Conservation (phyloP, 2,888 invertebrate species). For the Malthinus seriepunctatus region DNA sequence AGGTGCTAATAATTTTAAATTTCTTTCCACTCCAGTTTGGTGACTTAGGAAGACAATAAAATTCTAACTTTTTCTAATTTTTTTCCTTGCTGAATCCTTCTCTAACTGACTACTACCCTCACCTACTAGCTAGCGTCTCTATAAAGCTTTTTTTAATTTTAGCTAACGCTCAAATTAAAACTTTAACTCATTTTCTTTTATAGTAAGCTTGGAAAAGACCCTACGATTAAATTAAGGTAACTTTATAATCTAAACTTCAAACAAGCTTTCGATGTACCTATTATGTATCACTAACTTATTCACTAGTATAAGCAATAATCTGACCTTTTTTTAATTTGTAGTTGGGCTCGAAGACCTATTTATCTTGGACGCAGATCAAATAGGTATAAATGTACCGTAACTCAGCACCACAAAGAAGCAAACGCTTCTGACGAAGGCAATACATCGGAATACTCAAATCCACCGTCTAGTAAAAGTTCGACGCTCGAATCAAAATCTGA, state of each 20-base stretch:
- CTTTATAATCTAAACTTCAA: not conserved
- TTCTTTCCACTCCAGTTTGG: too few species aligned
- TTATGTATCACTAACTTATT: too few species aligned
- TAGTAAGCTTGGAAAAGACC: constrained; percentile 52
- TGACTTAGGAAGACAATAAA: too few species aligned
- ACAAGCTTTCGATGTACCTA: too few species aligned
- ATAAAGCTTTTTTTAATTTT: too few species aligned
- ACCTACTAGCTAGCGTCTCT: constrained; percentile 19
- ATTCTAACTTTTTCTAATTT: too few species aligned
- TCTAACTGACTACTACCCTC: not conserved
- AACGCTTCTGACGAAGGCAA: constrained; percentile 72
- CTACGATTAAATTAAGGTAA: constrained; percentile 47
- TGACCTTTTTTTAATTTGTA: constrained; percentile 39
- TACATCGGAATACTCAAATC: constrained; percentile 75
- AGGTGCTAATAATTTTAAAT: too few species aligned
- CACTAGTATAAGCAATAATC: not conserved
- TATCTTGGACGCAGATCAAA: constrained; percentile 65
- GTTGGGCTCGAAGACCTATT: constrained; percentile 68
- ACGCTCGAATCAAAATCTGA: constrained; percentile 70
- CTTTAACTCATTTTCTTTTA: constrained; percentile 6
- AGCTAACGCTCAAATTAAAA: too few species aligned
- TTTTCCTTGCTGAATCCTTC: too few species aligned
- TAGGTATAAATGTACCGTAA: constrained; percentile 59
- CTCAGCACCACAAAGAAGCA: constrained; percentile 54
- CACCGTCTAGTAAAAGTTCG: constrained; percentile 70